A percentile compares a stretch with the other conserved stretches of the same genome.
Evolutionary conservation across 2,113 vertebrate genomes (phyloP).

Genomic region (Rhagologus leucostigma): DNA sequence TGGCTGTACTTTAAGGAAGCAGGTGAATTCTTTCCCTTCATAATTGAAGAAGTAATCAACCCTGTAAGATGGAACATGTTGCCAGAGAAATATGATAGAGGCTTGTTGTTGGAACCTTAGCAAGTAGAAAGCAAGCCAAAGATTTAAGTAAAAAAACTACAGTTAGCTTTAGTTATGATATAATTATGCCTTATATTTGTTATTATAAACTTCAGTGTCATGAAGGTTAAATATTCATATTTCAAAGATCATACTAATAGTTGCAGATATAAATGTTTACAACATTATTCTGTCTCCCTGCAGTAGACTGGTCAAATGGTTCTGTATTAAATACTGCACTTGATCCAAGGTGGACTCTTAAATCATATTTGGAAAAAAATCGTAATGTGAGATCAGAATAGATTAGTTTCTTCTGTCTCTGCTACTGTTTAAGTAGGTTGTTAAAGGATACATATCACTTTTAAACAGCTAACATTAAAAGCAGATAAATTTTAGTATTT

Average conservation of each 20-base stretch:
- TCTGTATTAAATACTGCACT: neutral
- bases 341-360: neutral
- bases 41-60: conserved; percentile 4
- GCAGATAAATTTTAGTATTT: neutral
- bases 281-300: neutral
- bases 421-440: neutral
- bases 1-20: neutral
- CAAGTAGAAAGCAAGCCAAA: neutral
- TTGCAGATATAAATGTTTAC: neutral
- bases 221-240: neutral
- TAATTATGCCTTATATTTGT: neutral
- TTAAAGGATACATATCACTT: neutral
- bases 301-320: neutral
- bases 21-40: conserved; percentile 5
- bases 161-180: neutral
- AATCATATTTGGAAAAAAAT: neutral
- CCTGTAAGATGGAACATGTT: neutral
- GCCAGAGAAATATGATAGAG: neutral
- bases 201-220: neutral
- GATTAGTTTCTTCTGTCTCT: neutral
- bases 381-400: neutral
- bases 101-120: neutral
- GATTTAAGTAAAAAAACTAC: neutral
- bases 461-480: neutral
- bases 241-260: neutral